Evolutionary conservation across 2,797 vertebrate genomes (phyloP), one percentile per base, ranked within the genome.

Genomic region (Cuculus canorus): DNA sequence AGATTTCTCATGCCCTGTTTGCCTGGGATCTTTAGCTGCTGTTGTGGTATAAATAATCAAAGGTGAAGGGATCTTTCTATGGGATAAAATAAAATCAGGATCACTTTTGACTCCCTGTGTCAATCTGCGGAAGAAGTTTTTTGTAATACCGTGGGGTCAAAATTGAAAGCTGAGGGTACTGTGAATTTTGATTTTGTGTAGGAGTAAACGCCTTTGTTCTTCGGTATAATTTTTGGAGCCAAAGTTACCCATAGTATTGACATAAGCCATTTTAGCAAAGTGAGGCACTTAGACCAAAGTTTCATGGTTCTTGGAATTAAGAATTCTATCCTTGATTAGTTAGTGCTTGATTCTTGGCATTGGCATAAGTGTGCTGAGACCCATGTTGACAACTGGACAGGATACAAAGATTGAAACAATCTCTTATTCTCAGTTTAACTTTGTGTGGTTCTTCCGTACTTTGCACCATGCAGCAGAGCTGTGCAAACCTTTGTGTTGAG

Each of bases 11-110:
- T 65, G 57, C 19, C 57, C 35, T 93, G 0, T 90, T 90, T 95
- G 72, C 69, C 87, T 95, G 91, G 82, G 84, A 78, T 85, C 95
- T 94, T 83, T 66, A 95, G 59, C 80, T 95, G 27, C 53, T 91
- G 1, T 43, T 86, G n/a, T 71, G 70, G 57, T 91, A 52, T 71
- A 64, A 89, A 68, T 82, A 92, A 92, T 91, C 69, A 92, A 78
- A 92, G 91, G 88, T 95, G 95, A 89, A 95, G 89, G 89, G 80
- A 7, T 71, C 57, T 92, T 71, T 85, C 56, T 86, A 9, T 83
- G 88, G 78, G 50, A 15, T 76, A 63, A 86, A 82, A 90, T 65
- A 68, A 88, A 91, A 89, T 27, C 50, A 75, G 39, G 17, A 15
- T 95, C 5, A 9, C 32, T 93, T 90, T 77, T 87, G 16, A 33